phyloP scores from a whole-genome alignment of 92 coral and sea anemone genomes.

The Phenganax subtilis region DNA sequence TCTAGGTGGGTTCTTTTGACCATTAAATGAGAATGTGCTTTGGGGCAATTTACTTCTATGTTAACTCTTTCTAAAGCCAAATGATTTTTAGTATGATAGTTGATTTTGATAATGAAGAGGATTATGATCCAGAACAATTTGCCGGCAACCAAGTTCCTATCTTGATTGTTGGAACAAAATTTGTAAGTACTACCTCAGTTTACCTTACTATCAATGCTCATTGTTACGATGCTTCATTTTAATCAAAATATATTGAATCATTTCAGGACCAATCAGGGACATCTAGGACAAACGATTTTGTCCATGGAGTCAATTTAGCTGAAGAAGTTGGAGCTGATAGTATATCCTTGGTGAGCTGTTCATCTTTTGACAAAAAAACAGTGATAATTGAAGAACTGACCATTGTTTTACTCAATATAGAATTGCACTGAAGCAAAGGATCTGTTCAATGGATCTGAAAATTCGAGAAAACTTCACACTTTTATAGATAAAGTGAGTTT shows the following conservation, averaged over 20 bases:
- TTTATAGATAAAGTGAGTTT: conserved; percentile 74
- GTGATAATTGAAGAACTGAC: too few relatives aligned
- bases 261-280: conserved; percentile 76
- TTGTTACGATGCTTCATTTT: not conserved
- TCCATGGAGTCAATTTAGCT: conserved; percentile 74
- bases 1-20: conserved; percentile 19
- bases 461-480: conserved; percentile 56
- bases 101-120: conserved; percentile 68
- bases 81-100: conserved; percentile 29
- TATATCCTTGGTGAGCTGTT: conserved; percentile 47
- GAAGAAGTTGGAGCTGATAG: conserved; percentile 98
- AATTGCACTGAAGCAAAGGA: conserved; percentile 72
- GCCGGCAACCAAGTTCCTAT: conserved; percentile 95
- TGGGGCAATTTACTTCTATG: not conserved
- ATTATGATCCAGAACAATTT: conserved; percentile 89
- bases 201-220: not conserved
- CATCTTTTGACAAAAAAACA: too few relatives aligned
- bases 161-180: conserved; percentile 87
- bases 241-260: not conserved
- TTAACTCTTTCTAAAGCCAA: not conserved
- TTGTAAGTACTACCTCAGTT: conserved; percentile 6
- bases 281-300: conserved; percentile 61
- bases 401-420: not conserved
- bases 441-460: conserved; percentile 61
- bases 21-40: not conserved